These are phyloP conservation scores for Clusia tigrina DNA, from an alignment of 2,888 invertebrate species.

Conservation along the genomic window DNA sequence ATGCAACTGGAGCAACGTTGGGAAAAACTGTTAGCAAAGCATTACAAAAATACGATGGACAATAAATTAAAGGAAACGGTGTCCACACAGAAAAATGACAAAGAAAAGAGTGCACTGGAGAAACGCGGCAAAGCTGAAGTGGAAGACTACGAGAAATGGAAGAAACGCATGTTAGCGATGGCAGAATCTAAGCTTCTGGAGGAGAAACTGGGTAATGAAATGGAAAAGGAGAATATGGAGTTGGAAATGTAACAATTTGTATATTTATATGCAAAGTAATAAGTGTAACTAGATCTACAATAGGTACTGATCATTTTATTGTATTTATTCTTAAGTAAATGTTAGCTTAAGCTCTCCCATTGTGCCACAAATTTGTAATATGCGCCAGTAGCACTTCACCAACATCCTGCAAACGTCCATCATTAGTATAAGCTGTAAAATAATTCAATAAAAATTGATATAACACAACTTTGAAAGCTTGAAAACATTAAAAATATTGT, in stretches of 20 bases:
- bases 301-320: not conserved
- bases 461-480: too few relatives aligned
- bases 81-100: slow-evolving; percentile 19
- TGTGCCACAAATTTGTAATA: slow-evolving; percentile 33
- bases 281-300: too few relatives aligned
- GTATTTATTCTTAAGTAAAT: too few relatives aligned
- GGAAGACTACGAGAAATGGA: slow-evolving; percentile 73
- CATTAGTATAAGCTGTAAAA: slow-evolving; percentile 43
- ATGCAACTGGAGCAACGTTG: slow-evolving; percentile 69
- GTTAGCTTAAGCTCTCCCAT: not conserved
- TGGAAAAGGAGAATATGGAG: slow-evolving; percentile 31
- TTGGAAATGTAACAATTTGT: slow-evolving; percentile 26
- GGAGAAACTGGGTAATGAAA: not conserved
- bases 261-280: too few relatives aligned
- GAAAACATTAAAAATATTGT: not conserved
- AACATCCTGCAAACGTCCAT: slow-evolving; percentile 46
- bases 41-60: slow-evolving; percentile 39
- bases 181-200: slow-evolving; percentile 61
- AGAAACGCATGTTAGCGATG: slow-evolving; percentile 66
- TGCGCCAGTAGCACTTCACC: slow-evolving; percentile 43
- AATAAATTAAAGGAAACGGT: slow-evolving; percentile 33
- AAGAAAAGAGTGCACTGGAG: slow-evolving; percentile 13
- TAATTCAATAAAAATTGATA: too few relatives aligned
- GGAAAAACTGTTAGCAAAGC: slow-evolving; percentile 63
- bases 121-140: slow-evolving; percentile 35